Percentiles rank a stretch among this genome's conserved stretches.
Conservation (phyloP, 2,888 invertebrate genomes). For the Xestoiulus laeticollis region DNA sequence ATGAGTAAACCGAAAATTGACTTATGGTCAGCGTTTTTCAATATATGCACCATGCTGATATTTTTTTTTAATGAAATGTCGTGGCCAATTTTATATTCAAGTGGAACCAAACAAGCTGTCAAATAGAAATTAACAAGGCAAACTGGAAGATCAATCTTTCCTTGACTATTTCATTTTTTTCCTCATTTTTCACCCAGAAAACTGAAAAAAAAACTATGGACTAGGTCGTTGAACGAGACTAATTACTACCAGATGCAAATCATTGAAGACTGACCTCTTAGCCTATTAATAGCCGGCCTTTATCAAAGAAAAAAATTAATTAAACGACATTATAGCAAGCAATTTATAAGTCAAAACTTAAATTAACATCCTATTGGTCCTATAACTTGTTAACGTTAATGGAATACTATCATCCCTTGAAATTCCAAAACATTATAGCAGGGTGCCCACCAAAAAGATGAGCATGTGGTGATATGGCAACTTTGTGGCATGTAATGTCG, state of each 20-base stretch:
- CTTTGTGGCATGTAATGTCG: too few relatives aligned
- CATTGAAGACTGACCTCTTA: not conserved
- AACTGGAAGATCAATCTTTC: too few relatives aligned
- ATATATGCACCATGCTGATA: too few relatives aligned
- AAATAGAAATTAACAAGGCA: too few relatives aligned
- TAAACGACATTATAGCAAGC: not conserved
- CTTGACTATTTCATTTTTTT: not conserved
- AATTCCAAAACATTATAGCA: too few relatives aligned
- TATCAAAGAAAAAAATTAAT: not conserved
- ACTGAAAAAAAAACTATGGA: not conserved
- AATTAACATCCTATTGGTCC: not conserved
- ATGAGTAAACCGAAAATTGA: too few relatives aligned
- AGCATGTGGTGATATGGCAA: too few relatives aligned
- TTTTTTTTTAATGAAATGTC: too few relatives aligned
- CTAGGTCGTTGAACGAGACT: not conserved
- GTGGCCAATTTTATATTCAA: too few relatives aligned
- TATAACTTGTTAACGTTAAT: not conserved
- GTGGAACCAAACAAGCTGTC: too few relatives aligned
- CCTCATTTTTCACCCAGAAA: not conserved
- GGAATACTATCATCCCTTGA: not conserved
- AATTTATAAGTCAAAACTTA: slow-evolving; percentile 7
- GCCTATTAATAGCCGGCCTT: not conserved
- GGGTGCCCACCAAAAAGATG: too few relatives aligned
- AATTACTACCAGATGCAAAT: not conserved
- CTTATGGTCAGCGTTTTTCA: too few relatives aligned